phyloP scores from a whole-genome alignment of 2,113 vertebrate species.

The Phaethon lepturus region DNA sequence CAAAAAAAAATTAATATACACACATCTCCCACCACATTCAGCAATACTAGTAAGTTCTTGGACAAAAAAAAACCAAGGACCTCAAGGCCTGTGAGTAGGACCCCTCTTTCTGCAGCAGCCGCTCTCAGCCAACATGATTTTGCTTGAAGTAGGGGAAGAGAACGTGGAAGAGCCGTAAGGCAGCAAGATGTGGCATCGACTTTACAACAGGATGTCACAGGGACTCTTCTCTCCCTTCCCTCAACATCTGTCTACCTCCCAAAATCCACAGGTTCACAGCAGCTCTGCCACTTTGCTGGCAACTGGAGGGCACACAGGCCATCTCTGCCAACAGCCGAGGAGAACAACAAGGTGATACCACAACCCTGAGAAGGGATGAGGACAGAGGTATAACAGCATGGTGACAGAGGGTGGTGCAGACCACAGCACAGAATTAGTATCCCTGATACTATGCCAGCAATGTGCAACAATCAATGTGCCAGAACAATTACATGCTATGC shows the following conservation, averaged over 20 bases:
- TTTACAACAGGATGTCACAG: neutral
- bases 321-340: rapidly evolving
- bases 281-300: neutral
- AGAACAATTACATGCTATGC: neutral
- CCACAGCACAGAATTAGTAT: rapidly evolving
- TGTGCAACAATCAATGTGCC: neutral
- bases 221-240: neutral
- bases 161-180: neutral
- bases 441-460: neutral
- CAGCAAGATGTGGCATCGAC: neutral
- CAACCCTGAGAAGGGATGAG: neutral
- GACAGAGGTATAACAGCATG: neutral
- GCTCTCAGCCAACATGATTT: neutral
- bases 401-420: neutral
- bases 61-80: neutral
- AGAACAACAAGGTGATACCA: neutral
- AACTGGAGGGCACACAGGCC: rapidly evolving
- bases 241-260: neutral
- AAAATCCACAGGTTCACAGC: neutral
- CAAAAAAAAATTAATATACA: neutral
- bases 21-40: neutral
- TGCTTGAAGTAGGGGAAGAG: neutral
- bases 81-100: neutral
- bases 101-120: neutral
- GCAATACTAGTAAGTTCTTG: neutral